Percentiles rank a stretch among this genome's conserved stretches.
These are phyloP conservation scores for Pseudachorutes palmiensis DNA, from an alignment of 1,140 invertebrate species.

Conservation along the genomic window DNA sequence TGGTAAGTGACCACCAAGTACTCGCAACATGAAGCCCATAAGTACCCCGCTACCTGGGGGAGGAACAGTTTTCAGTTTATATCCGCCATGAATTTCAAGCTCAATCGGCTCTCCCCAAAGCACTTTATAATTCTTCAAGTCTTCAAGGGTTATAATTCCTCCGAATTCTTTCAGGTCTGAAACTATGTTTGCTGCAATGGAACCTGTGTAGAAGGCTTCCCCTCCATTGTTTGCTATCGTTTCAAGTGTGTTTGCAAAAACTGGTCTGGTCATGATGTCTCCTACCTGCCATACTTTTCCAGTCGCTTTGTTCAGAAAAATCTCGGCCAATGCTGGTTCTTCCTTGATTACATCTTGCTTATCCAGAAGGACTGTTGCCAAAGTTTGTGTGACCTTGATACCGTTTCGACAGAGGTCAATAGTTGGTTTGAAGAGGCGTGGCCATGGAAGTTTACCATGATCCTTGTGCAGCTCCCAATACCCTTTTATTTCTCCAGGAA, in stretches of 20 bases:
- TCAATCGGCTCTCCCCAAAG: conserved; percentile 57
- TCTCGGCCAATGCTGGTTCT: conserved; percentile 46
- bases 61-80: conserved; percentile 60
- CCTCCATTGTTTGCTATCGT: conserved; percentile 56
- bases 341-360: conserved; percentile 16
- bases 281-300: conserved; percentile 55
- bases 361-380: conserved; percentile 32
- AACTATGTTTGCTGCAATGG: conserved; percentile 55
- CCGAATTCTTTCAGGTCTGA: conserved; percentile 59
- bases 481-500: conserved; percentile 84
- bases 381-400: conserved; percentile 37
- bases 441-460: conserved; percentile 43
- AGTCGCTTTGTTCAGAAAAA: conserved; percentile 58
- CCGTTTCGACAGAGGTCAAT: conserved; percentile 42
- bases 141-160: conserved; percentile 68
- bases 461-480: conserved; percentile 70
- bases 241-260: conserved; percentile 63
- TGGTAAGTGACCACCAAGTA: conserved; percentile 66
- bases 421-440: conserved; percentile 41
- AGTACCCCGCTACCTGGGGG: conserved; percentile 73
- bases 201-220: conserved; percentile 60
- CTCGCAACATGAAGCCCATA: conserved; percentile 69
- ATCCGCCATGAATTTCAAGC: conserved; percentile 50
- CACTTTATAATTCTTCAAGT: conserved; percentile 63
- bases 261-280: conserved; percentile 58